Conservation (phyloP, 2,888 invertebrate species). For the Ectobius pallidus region DNA sequence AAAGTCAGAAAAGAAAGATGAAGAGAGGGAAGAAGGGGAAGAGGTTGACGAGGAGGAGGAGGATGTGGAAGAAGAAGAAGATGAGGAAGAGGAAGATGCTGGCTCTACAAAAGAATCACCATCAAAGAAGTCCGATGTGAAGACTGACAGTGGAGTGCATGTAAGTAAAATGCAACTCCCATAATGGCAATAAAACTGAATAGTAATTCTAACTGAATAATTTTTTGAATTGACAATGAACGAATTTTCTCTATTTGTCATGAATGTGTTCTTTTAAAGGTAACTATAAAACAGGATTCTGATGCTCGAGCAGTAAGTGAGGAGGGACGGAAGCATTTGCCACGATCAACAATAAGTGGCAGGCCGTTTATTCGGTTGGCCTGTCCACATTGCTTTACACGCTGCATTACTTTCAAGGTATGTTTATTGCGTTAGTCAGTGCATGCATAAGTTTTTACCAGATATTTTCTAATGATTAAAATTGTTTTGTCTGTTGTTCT, state of each 20-base stretch:
- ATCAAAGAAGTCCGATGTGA: slow-evolving; percentile 33
- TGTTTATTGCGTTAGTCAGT: no score
- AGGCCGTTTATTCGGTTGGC: slow-evolving; percentile 69
- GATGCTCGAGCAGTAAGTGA: slow-evolving; percentile 43
- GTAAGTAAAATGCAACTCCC: no score
- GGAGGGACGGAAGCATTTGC: slow-evolving; percentile 31
- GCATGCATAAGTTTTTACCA: no score
- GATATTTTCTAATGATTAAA: no score
- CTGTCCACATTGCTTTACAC: slow-evolving; percentile 79
- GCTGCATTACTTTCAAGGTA: slow-evolving; percentile 75
- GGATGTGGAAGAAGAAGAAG: slow-evolving; percentile 39
- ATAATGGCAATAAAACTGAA: not conserved
- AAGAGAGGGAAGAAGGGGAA: slow-evolving; percentile 32
- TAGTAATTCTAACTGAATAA: not conserved
- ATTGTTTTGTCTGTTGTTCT: no score
- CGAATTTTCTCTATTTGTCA: no score
- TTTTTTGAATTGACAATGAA: no score
- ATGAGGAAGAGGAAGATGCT: slow-evolving; percentile 36
- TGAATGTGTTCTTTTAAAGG: slow-evolving; percentile 30
- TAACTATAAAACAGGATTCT: slow-evolving; percentile 45
- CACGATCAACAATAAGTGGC: slow-evolving; percentile 25
- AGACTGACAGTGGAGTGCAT: slow-evolving; percentile 35
- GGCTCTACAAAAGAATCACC: not conserved
- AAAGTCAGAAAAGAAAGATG: slow-evolving; percentile 19
- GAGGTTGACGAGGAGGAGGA: slow-evolving; percentile 34